phyloP scores from a whole-genome alignment of 2,797 vertebrate species.

The Platyrinchus mystaceus region DNA sequence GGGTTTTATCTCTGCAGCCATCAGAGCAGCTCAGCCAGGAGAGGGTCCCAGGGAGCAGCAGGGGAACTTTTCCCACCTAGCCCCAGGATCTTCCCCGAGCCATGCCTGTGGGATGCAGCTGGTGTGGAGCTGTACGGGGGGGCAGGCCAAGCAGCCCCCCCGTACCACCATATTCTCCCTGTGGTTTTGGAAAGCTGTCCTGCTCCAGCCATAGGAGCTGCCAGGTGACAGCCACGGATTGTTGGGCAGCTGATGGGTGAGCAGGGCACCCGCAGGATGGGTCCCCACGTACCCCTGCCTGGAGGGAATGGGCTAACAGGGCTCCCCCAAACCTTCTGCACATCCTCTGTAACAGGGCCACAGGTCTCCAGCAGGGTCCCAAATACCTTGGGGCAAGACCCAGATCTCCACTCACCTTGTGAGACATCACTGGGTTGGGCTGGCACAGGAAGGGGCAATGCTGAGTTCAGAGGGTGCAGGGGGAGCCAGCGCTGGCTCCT shows the following conservation, averaged over 20 bases:
- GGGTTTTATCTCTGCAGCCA: rapidly evolving
- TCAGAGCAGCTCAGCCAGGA: rapidly evolving
- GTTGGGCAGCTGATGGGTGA: neutral
- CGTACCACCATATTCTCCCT: rapidly evolving
- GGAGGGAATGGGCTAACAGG: rapidly evolving
- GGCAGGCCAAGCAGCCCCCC: rapidly evolving
- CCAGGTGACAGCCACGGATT: neutral
- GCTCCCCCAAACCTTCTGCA: neutral
- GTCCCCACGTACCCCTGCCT: neutral
- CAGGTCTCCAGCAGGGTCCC: neutral
- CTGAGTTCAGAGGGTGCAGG: neutral
- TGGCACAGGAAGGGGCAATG: neutral
- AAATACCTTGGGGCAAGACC: neutral
- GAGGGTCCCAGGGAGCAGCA: neutral
- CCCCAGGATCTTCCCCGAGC: rapidly evolving
- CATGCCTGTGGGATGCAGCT: neutral
- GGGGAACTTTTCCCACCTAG: neutral
- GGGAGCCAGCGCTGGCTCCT: neutral
- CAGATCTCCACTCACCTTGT: neutral
- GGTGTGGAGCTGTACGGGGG: rapidly evolving
- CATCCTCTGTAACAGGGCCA: rapidly evolving
- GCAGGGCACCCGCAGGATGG: neutral
- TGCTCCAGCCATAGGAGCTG: neutral
- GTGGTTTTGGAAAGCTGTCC: neutral
- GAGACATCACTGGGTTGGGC: neutral